A percentile compares a stretch with the other conserved stretches of the same genome.
phyloP scores from a whole-genome alignment of 2,113 vertebrate species.

The Esox niger region DNA sequence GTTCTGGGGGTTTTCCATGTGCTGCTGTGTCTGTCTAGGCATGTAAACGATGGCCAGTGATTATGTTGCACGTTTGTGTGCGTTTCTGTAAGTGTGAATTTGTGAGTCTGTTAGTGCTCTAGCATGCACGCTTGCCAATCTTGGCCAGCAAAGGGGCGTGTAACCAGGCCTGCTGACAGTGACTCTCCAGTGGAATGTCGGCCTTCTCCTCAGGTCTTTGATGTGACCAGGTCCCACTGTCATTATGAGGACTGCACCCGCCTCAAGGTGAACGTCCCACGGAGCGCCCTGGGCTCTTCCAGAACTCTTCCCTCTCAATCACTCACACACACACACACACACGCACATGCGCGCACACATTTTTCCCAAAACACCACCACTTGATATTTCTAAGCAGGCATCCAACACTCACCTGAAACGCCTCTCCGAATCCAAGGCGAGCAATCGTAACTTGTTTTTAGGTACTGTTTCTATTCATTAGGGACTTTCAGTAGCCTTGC shows the following conservation, averaged over 20 bases:
- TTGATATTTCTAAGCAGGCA: not conserved
- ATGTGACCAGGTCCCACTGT: slow-evolving; percentile 77
- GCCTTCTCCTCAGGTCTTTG: slow-evolving; percentile 78
- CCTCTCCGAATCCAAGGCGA: no score
- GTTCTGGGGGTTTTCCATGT: no score
- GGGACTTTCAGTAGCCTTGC: no score
- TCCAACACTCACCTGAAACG: not conserved
- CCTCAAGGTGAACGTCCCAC: slow-evolving; percentile 72
- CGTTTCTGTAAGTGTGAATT: slow-evolving; percentile 9
- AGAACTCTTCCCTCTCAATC: slow-evolving; percentile 35
- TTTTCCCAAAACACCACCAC: not conserved
- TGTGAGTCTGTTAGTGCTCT: not conserved
- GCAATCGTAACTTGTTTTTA: no score
- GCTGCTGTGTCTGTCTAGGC: no score
- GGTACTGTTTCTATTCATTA: no score
- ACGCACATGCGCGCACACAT: not conserved
- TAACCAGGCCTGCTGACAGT: slow-evolving; percentile 65
- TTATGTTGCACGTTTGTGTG: not conserved
- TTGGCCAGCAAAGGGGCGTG: slow-evolving; percentile 16
- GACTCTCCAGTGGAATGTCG: slow-evolving; percentile 77
- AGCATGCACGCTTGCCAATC: slow-evolving; percentile 11
- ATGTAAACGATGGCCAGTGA: no score
- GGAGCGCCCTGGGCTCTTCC: slow-evolving; percentile 60
- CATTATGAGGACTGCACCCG: slow-evolving; percentile 71
- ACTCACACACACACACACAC: slow-evolving; percentile 19